Percentiles rank a stretch among this genome's conserved stretches.
Evolutionary conservation across 2,113 vertebrate species (phyloP).

Genomic region (Ranitomeya imitator): DNA sequence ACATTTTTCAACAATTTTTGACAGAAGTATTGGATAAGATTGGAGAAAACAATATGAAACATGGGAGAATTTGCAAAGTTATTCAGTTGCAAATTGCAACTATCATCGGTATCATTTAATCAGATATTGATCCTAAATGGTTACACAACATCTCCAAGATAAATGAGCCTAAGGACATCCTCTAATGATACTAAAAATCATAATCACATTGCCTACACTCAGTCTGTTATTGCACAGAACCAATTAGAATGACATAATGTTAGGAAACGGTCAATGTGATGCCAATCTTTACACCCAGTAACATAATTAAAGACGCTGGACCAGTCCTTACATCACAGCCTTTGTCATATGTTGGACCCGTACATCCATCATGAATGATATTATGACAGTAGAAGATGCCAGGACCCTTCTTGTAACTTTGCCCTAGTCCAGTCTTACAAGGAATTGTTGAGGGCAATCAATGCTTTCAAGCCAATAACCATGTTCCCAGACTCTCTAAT

Average conservation of each 20-base stretch:
- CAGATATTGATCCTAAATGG: neutral
- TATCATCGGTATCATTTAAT: neutral
- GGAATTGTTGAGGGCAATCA: neutral
- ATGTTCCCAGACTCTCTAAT: neutral
- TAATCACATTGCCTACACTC: neutral
- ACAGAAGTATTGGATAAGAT: too few relatives aligned
- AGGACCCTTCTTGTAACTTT: neutral
- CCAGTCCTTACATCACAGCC: neutral
- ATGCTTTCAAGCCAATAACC: conserved; percentile 9
- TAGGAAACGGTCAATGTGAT: neutral
- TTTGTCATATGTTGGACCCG: neutral
- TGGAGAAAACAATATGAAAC: too few relatives aligned
- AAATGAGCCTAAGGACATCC: neutral
- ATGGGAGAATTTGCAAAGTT: too few relatives aligned
- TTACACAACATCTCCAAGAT: neutral
- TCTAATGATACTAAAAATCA: neutral
- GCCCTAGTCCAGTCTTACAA: neutral
- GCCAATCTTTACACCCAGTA: neutral
- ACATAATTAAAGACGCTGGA: neutral
- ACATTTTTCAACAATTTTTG: too few relatives aligned
- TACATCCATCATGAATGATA: neutral
- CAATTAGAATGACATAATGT: neutral
- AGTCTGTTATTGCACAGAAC: neutral
- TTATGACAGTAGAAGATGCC: neutral
- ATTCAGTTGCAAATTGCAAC: too few relatives aligned